Evolutionary conservation across 2,888 invertebrate genomes (phyloP), one percentile per base, ranked within the genome.

Genomic region (Pollenia amentaria): DNA sequence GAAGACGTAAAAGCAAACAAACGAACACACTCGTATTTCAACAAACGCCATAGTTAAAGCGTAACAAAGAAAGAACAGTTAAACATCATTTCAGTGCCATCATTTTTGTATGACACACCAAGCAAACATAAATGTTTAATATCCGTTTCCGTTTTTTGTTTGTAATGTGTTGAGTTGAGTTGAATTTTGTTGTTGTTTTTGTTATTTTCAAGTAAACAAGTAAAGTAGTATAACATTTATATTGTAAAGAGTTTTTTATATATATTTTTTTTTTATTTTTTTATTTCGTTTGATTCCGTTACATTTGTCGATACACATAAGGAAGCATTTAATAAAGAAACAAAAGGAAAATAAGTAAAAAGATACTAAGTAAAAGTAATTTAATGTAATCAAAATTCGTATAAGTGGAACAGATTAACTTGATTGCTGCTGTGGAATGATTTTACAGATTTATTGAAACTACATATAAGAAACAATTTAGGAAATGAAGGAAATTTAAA

Each of bases 91-190:
- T 67, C 42, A 75, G 51, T 51, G 75, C 42, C 75, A 81, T 57
- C 46, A 72, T 80, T 80, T 72, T 69, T 69, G 79, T 77, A 21
- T 62, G 51, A 73, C 65, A 73, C 57, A 53, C 29, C 73, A 65
- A 60, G 57, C 67, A 65, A 65, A 73, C 65, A 73, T 73, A 69
- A 82, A 83, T 72, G 75, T 87, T 87, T 80, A 84, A 87, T 84
- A 87, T 84, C 87, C 76, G 70, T 87, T 87, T 87, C 76, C 84
- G 76, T 69, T 80, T 67, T 51, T 53, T 55, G 42, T 65, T 53
- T 29, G 18, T 29, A 29, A 29, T 29, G 29, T 29, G 29, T 29
- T 29, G 29, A 29, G 6, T 29, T 29, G 4, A 6, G 29, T 60
- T 16, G 6, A 3, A 16, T 18, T 38, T 38, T 42, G 53, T 16